These are phyloP conservation scores for Sphaerodactylus townsendi DNA, from an alignment of 2,113 vertebrate species.

Conservation along the genomic window DNA sequence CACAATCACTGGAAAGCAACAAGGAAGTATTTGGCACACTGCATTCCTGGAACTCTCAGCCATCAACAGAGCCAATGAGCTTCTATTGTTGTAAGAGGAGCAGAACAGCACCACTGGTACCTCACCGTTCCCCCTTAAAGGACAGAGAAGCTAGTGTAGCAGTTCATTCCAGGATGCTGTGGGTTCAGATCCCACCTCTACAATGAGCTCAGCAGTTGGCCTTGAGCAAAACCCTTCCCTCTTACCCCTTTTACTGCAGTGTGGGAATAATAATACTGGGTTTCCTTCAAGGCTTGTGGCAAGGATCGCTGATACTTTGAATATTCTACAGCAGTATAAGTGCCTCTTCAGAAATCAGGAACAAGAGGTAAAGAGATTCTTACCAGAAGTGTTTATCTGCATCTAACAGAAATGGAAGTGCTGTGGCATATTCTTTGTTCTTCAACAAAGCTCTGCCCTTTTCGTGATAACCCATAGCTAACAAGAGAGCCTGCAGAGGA, in stretches of 20 bases:
- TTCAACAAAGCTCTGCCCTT: constrained; percentile 95
- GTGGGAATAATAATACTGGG: not conserved
- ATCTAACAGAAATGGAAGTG: constrained; percentile 87
- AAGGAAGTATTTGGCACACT: not conserved
- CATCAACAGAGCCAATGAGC: too few species aligned
- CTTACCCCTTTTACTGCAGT: not conserved
- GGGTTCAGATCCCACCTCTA: not conserved
- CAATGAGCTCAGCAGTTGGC: not conserved
- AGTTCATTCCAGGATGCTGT: not conserved
- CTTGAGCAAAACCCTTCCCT: not conserved
- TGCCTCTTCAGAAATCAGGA: not conserved
- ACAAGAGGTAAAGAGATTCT: constrained; percentile 30
- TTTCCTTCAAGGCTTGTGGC: not conserved
- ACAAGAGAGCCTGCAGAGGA: constrained; percentile 83
- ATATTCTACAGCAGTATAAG: not conserved
- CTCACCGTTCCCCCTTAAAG: not conserved
- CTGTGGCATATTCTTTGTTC: constrained; percentile 86
- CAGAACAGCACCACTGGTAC: not conserved
- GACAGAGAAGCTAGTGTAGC: too few species aligned
- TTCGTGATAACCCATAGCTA: constrained; percentile 97
- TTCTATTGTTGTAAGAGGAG: rapidly evolving
- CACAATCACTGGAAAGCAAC: constrained; percentile 78
- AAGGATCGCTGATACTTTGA: not conserved
- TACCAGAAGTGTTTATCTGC: constrained; percentile 94
- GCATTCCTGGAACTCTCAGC: not conserved